Conservation (phyloP, 2,113 vertebrate species). For the Tachysurus fulvidraco region DNA sequence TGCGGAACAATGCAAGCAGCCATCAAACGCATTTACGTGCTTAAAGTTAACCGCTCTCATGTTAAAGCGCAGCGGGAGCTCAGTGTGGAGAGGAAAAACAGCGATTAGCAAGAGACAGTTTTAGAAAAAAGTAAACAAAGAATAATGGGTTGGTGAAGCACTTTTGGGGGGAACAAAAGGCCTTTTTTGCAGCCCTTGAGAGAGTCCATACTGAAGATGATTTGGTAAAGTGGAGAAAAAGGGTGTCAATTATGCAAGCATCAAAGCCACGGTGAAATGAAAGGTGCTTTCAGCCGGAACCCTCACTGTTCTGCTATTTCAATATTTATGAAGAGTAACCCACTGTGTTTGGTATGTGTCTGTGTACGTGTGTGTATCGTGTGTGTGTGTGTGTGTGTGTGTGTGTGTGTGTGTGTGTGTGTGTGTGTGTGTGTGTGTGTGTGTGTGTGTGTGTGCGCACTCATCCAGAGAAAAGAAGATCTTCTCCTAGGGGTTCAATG, state of each 20-base stretch:
- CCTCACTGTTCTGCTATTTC: conserved; percentile 53
- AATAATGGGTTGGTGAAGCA: conserved; percentile 46
- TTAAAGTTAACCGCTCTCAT: conserved; percentile 21
- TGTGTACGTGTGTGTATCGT: conserved; percentile 7
- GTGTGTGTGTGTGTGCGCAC: neutral
- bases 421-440: conserved; percentile 9
- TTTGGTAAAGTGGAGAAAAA: conserved; percentile 53
- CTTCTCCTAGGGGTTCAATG: conserved; percentile 52
- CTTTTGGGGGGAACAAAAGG: conserved; percentile 60
- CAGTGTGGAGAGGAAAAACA: neutral
- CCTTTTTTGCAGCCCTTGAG: conserved; percentile 62
- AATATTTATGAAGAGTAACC: conserved; percentile 67
- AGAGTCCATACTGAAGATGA: conserved; percentile 60
- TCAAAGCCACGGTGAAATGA: conserved; percentile 59
- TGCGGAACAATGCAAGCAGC: conserved; percentile 41
- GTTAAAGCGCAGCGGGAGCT: neutral
- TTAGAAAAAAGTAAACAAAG: conserved; percentile 50
- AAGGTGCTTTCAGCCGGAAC: conserved; percentile 63
- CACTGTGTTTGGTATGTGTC: conserved; percentile 29
- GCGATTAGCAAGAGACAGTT: conserved; percentile 40
- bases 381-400: conserved; percentile 5
- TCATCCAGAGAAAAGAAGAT: conserved; percentile 58
- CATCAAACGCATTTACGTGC: conserved; percentile 4
- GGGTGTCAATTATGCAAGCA: conserved; percentile 73
- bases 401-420: conserved; percentile 1